Percentiles rank a stretch among this genome's conserved stretches.
phyloP scores from a whole-genome alignment of 2,797 vertebrate species.

The Urosaurus nigricauda region DNA sequence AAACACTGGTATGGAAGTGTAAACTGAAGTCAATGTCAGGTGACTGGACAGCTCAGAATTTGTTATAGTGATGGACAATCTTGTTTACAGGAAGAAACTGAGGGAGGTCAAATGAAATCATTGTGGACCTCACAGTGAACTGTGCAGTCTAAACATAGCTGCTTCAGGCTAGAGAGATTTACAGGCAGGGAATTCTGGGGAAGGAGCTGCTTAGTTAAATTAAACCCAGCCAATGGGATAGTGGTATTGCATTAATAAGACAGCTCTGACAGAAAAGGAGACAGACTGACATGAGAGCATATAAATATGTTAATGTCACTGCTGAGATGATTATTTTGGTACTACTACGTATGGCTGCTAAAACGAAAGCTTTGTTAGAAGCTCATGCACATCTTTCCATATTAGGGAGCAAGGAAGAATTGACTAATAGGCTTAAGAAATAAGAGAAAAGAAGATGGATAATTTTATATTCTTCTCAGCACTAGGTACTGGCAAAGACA shows the following conservation, averaged over 20 bases:
- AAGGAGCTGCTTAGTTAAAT: constrained; percentile 54
- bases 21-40: background rate
- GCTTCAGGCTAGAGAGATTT: constrained; percentile 41
- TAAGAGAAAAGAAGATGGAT: constrained; percentile 49
- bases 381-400: constrained; percentile 49
- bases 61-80: constrained; percentile 15
- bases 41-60: constrained; percentile 20
- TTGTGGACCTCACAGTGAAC: constrained; percentile 23
- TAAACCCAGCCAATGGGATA: constrained; percentile 26
- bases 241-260: constrained; percentile 52
- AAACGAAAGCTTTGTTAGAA: constrained; percentile 43
- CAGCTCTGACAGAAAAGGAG: constrained; percentile 51
- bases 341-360: background rate
- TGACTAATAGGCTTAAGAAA: constrained; percentile 47
- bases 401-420: constrained; percentile 56
- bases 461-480: constrained; percentile 48
- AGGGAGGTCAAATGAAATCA: constrained; percentile 43
- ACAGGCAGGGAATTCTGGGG: constrained; percentile 42
- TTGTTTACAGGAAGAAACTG: constrained; percentile 42
- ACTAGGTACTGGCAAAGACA: constrained; percentile 28
- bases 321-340: constrained; percentile 48
- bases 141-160: background rate
- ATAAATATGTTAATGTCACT: constrained; percentile 64
- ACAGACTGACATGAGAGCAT: constrained; percentile 37
- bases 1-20: background rate